Evolutionary conservation across 2,888 invertebrate species (phyloP).

Genomic region (Parnassius orleans): DNA sequence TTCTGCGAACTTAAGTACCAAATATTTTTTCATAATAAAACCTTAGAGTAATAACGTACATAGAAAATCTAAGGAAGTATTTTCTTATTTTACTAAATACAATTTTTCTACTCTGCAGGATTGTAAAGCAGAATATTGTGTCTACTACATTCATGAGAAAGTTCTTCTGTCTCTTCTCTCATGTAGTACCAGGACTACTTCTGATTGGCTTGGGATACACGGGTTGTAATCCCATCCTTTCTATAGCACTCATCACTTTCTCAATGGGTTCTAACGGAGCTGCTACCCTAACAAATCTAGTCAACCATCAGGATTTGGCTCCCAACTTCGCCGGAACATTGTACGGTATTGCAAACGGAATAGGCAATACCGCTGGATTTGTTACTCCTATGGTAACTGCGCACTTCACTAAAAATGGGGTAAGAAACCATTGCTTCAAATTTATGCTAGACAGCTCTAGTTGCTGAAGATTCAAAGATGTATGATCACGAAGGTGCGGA

Average conservation of each 20-base stretch:
- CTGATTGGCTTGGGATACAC: conserved; percentile 80
- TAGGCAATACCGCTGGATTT: conserved; percentile 87
- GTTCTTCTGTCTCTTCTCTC: conserved; percentile 83
- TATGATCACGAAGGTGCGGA: no score
- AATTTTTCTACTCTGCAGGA: conserved; percentile 47
- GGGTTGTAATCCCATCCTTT: conserved; percentile 83
- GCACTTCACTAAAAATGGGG: conserved; percentile 80
- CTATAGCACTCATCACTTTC: conserved; percentile 84
- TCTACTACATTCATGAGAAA: conserved; percentile 82
- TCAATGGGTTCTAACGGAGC: conserved; percentile 85
- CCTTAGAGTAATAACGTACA: no score
- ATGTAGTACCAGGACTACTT: conserved; percentile 75
- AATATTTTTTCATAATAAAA: no score
- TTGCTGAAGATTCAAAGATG: no score
- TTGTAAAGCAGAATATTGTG: conserved; percentile 72
- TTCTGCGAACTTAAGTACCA: no score
- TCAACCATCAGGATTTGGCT: conserved; percentile 87
- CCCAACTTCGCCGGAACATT: conserved; percentile 89
- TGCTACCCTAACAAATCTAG: conserved; percentile 82
- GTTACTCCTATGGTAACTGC: conserved; percentile 87
- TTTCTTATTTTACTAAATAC: no score
- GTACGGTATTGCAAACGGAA: conserved; percentile 88
- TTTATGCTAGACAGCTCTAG: no score
- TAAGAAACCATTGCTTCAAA: conserved; percentile 44
- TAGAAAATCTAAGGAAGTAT: no score